These are phyloP conservation scores for Agraylea sexmaculata DNA, from an alignment of 1,140 invertebrate species.

Conservation along the genomic window DNA sequence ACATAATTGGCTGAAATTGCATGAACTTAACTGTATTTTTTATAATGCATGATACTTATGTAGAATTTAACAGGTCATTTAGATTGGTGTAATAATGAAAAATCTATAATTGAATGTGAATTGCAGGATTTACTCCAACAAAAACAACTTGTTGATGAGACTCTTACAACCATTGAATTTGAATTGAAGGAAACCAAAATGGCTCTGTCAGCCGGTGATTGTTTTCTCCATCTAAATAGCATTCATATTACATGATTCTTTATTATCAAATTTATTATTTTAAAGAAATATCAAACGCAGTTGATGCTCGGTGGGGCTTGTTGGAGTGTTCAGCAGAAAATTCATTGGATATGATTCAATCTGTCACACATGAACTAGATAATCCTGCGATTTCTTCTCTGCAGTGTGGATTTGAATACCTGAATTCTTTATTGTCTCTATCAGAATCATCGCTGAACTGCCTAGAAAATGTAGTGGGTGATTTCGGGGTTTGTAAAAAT, in stretches of 20 bases:
- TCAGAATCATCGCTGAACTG: conserved; percentile 9
- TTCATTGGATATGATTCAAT: conserved; percentile 46
- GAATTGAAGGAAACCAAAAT: conserved; percentile 30
- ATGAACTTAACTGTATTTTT: too few species aligned
- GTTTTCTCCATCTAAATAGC: conserved; percentile 8
- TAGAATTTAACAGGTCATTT: conserved; percentile 33
- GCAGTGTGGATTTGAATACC: conserved; percentile 58
- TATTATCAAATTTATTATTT: conserved; percentile 4
- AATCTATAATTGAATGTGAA: conserved; percentile 50
- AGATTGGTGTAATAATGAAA: conserved; percentile 39
- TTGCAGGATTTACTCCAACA: conserved; percentile 52
- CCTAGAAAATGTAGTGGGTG: conserved; percentile 12
- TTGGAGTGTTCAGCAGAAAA: conserved; percentile 38
- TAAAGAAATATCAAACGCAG: conserved; percentile 16
- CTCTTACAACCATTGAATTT: conserved; percentile 36
- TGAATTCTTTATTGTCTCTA: conserved; percentile 33
- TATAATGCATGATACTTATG: conserved; percentile 8
- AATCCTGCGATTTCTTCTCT: conserved; percentile 57
- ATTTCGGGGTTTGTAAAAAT: conserved; percentile 12
- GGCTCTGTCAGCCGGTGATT: conserved; percentile 33
- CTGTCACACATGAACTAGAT: conserved; percentile 52
- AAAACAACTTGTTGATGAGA: conserved; percentile 49
- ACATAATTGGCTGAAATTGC: too few species aligned
- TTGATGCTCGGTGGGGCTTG: conserved; percentile 9
- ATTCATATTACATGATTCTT: too few species aligned